Evolutionary conservation across 2,113 vertebrate species (phyloP).

Genomic region (Albula goreensis): DNA sequence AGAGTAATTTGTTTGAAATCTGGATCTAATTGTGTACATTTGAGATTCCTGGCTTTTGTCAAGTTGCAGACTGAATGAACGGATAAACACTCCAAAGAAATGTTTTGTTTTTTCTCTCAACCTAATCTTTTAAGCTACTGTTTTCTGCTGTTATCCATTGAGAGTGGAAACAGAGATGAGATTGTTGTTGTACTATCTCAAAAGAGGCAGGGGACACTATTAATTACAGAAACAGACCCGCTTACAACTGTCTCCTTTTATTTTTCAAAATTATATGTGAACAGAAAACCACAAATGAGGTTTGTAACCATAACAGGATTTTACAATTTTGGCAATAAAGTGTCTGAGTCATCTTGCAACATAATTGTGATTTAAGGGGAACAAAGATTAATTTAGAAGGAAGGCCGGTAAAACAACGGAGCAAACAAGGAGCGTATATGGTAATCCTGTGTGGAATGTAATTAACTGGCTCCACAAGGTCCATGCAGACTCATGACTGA

Average conservation of each 20-base stretch:
- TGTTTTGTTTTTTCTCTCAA: slow-evolving; percentile 13
- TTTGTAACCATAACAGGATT: slow-evolving; percentile 30
- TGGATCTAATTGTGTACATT: slow-evolving; percentile 7
- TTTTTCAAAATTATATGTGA: slow-evolving; percentile 9
- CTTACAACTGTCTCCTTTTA: slow-evolving; percentile 25
- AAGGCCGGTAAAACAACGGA: slow-evolving; percentile 26
- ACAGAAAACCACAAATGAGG: slow-evolving; percentile 26
- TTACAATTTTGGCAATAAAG: slow-evolving; percentile 35
- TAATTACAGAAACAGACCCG: slow-evolving; percentile 40
- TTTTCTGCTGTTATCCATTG: slow-evolving; percentile 11
- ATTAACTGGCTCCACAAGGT: slow-evolving; percentile 25
- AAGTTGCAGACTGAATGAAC: slow-evolving; percentile 16
- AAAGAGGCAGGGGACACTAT: slow-evolving; percentile 38
- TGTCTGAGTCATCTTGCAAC: slow-evolving; percentile 7
- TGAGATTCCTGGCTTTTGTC: slow-evolving; percentile 27
- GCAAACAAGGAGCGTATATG: slow-evolving; percentile 8
- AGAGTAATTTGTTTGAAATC: background rate
- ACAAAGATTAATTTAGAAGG: slow-evolving; percentile 13
- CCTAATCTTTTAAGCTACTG: slow-evolving; percentile 44
- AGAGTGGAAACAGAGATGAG: slow-evolving; percentile 12
- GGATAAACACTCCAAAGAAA: slow-evolving; percentile 39
- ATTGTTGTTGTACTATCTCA: slow-evolving; percentile 32
- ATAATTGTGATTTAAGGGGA: slow-evolving; percentile 27
- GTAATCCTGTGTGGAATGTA: slow-evolving; percentile 29
- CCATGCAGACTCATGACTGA: background rate